Evolutionary conservation across 1,140 invertebrate species (phyloP), one percentile per base, ranked within the genome.

Genomic region (Maniola jurtina): DNA sequence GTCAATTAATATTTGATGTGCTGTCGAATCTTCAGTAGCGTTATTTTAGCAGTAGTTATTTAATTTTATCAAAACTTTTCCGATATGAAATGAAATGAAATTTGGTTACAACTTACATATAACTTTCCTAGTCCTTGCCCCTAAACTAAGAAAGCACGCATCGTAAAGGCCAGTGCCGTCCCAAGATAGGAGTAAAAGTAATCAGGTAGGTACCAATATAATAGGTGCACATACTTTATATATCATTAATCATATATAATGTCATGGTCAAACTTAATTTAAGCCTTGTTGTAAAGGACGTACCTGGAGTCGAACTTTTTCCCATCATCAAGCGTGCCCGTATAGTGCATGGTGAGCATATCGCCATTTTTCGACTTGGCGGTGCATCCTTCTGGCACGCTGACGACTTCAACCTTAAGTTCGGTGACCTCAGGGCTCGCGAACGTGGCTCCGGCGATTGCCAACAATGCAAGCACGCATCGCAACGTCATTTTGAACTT

Each of bases 251-350:
- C 13, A 9, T 42, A n/a, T 2, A 42, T 9, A 42, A 10, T 42
- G 13, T 13, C 8, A 42, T 42, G 8, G 8, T 42, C 9, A 10
- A 1, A 42, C 40, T 42, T 42, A 10, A 10, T 42, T 10, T 10
- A 42, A 10, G 8, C 13, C 40, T 42, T 10, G 40, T 42, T 10
- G 47, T 63, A 25, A 50, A n/a, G n/a, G n/a, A 80, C 84, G 94
- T 92, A 98, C 96, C 97, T 98, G 73, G 97, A 98, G 87, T 98
- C 97, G 83, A 98, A 98, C 91, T 98, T 97, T 78, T 94, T 97
- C 61, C 97, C 97, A 89, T 98, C 96, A 68, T 93, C 91, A 47
- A 98, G 92, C 16, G 95, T 97, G 71, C 97, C 97, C 40, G 95
- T 96, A 83, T 98, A 98, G 87, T 98, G 97, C 97, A 98, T 98